phyloP scores from a whole-genome alignment of 2,888 invertebrate genomes.

The Metellina segmentata region DNA sequence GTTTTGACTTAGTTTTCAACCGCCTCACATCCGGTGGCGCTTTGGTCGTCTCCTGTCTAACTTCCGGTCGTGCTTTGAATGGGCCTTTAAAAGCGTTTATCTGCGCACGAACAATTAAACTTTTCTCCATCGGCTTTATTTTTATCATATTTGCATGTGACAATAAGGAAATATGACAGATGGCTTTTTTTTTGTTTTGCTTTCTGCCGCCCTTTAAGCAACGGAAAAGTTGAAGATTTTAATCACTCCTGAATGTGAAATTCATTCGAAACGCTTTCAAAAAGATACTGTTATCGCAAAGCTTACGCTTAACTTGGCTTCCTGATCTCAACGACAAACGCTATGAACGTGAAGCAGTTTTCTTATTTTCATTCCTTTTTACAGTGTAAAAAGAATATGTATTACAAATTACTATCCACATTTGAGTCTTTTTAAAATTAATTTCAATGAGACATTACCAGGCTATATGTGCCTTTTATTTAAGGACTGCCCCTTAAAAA shows the following conservation, averaged over 20 bases:
- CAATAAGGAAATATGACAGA: conserved; percentile 49
- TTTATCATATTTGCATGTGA: conserved; percentile 14
- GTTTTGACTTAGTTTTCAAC: conserved; percentile 41
- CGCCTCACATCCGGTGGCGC: conserved; percentile 49
- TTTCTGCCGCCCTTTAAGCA: neutral
- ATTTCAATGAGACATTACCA: too few species aligned
- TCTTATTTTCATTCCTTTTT: neutral
- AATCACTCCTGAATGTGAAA: conserved; percentile 1
- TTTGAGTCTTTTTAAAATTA: too few species aligned
- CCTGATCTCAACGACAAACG: neutral
- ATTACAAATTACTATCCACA: too few species aligned
- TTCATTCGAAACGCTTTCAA: neutral
- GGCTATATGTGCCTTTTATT: too few species aligned
- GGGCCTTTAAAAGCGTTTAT: conserved; percentile 62
- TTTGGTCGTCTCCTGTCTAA: conserved; percentile 43
- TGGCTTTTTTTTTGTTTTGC: neutral
- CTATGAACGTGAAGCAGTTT: neutral
- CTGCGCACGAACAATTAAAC: conserved; percentile 56
- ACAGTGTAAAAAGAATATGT: too few species aligned
- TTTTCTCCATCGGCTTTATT: conserved; percentile 44
- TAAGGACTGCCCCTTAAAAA: too few species aligned
- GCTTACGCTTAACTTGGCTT: neutral
- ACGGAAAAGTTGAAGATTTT: conserved; percentile 50
- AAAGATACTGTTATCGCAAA: neutral
- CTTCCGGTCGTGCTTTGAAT: conserved; percentile 52